Evolutionary conservation across 92 coral and sea anemone genomes (phyloP).

Genomic region (Zoanthus sansibaricus): DNA sequence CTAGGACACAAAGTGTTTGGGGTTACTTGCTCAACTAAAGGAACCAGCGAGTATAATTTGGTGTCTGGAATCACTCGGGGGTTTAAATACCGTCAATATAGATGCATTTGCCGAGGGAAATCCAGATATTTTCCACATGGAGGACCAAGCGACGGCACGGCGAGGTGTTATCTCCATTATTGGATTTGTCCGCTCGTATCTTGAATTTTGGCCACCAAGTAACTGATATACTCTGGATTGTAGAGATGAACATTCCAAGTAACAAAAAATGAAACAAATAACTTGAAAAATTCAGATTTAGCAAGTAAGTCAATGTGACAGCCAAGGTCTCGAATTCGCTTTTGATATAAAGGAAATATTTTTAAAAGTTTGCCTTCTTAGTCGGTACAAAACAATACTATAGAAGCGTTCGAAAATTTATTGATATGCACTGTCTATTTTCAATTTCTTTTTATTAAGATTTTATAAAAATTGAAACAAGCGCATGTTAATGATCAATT

Average conservation of each 20-base stretch:
- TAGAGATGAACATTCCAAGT: not conserved
- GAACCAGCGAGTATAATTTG: slow-evolving; percentile 76
- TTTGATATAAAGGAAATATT: not conserved
- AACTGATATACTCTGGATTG: not conserved
- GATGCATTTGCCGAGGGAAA: slow-evolving; percentile 69
- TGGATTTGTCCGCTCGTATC: slow-evolving; percentile 76
- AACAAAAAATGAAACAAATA: slow-evolving; percentile 20
- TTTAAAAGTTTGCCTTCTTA: too few species aligned
- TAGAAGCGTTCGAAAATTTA: not conserved
- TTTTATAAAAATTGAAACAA: not conserved
- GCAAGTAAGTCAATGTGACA: slow-evolving; percentile 36
- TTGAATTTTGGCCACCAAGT: not conserved
- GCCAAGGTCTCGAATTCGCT: not conserved
- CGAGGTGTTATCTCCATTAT: slow-evolving; percentile 71
- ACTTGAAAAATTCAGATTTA: not conserved
- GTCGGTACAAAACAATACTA: not conserved
- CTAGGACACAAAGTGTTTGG: not conserved
- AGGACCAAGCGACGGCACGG: not conserved
- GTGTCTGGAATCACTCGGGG: not conserved
- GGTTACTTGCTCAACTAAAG: slow-evolving; percentile 66
- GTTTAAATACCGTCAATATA: slow-evolving; percentile 43
- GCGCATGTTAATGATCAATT: not conserved
- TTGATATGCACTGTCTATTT: not conserved
- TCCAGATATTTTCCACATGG: slow-evolving; percentile 45
- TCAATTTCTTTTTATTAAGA: not conserved